Conservation (phyloP, 2,113 vertebrate species). For the Danionella cerebrum region DNA sequence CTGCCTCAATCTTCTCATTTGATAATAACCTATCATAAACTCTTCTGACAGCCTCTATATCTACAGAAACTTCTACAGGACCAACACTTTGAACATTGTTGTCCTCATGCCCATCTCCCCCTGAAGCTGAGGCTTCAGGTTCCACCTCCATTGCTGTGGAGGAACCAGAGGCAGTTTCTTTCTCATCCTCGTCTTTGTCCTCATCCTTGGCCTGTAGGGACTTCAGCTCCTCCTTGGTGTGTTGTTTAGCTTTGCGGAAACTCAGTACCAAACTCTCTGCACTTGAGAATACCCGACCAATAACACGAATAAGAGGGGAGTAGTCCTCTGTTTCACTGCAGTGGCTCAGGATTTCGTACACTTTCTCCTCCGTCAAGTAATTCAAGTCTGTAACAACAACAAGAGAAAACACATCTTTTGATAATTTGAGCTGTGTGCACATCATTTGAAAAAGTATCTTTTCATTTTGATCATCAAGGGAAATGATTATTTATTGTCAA, state of each 20-base stretch:
- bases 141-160: conserved; percentile 84
- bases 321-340: conserved; percentile 85
- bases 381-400: conserved; percentile 74
- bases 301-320: conserved; percentile 82
- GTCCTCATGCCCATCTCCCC: conserved; percentile 72
- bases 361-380: conserved; percentile 83
- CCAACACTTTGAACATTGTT: conserved; percentile 64
- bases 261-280: conserved; percentile 86
- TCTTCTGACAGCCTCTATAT: conserved; percentile 82
- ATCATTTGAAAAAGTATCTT: too few relatives aligned
- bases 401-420: background rate
- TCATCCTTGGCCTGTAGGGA: conserved; percentile 94
- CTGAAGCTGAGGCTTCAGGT: conserved; percentile 69
- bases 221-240: conserved; percentile 79
- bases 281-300: conserved; percentile 89
- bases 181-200: conserved; percentile 96
- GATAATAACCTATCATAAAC: conserved; percentile 83
- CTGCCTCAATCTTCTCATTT: conserved; percentile 86
- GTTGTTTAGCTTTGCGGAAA: conserved; percentile 79
- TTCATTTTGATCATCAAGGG: too few relatives aligned
- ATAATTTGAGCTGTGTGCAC: too few relatives aligned
- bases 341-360: conserved; percentile 81
- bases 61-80: conserved; percentile 80
- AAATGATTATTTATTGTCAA: too few relatives aligned
- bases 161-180: conserved; percentile 74